Conservation (phyloP, 2,888 invertebrate species). For the Elysia crispata region DNA sequence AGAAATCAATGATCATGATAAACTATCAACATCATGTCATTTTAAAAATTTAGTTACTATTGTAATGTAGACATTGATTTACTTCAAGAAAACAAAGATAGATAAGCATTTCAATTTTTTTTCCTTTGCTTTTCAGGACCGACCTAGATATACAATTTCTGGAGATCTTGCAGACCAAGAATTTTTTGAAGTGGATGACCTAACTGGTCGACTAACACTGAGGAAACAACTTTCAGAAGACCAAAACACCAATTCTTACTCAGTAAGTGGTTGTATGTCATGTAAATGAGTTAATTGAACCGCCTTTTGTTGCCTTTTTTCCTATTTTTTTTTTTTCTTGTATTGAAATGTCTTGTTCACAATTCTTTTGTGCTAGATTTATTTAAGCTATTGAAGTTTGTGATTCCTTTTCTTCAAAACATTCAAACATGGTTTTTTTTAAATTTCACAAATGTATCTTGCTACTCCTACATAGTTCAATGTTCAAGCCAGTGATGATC, state of each 20-base stretch:
- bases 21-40: neutral
- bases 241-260: neutral
- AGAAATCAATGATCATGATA: neutral
- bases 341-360: no score
- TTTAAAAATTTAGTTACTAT: no score
- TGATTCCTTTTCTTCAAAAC: no score
- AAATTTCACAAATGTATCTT: no score
- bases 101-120: neutral
- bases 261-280: constrained; percentile 31
- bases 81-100: no score
- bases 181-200: constrained; percentile 46
- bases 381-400: neutral
- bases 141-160: constrained; percentile 30
- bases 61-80: no score
- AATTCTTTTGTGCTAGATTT: neutral
- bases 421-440: no score
- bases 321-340: no score
- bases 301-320: neutral
- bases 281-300: neutral
- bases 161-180: constrained; percentile 22
- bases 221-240: constrained; percentile 25
- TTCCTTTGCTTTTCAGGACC: constrained; percentile 42
- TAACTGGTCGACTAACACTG: constrained; percentile 42
- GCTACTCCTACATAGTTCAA: constrained; percentile 51
- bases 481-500: constrained; percentile 57